These are phyloP conservation scores for Heliconius eleuchia DNA, from an alignment of 1,140 invertebrate genomes.

Conservation along the genomic window DNA sequence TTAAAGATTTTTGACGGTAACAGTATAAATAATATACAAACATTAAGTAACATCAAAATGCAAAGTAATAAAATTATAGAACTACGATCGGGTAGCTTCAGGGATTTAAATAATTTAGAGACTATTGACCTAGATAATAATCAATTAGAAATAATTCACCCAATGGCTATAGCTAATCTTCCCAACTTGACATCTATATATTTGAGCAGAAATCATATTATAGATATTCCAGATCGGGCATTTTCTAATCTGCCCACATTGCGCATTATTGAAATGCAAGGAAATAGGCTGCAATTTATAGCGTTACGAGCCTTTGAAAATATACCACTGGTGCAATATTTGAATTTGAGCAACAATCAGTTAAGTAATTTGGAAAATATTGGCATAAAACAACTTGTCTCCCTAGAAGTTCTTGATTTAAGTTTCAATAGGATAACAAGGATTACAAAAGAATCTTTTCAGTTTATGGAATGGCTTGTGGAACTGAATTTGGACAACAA, in stretches of 20 bases:
- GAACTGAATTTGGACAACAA: constrained; percentile 91
- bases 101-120: constrained; percentile 86
- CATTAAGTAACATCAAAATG: constrained; percentile 85
- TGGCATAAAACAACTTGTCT: constrained; percentile 86
- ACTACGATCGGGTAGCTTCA: constrained; percentile 87
- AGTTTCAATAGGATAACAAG: constrained; percentile 89
- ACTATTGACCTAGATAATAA: constrained; percentile 91
- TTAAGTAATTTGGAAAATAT: constrained; percentile 86
- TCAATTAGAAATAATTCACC: constrained; percentile 88
- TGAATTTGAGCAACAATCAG: constrained; percentile 92
- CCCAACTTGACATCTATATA: constrained; percentile 89
- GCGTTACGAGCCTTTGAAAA: constrained; percentile 89
- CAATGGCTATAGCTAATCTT: constrained; percentile 88
- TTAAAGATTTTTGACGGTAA: constrained; percentile 86
- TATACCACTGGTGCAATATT: constrained; percentile 88
- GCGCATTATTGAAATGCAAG: constrained; percentile 89
- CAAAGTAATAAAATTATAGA: constrained; percentile 89
- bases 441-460: constrained; percentile 84
- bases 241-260: constrained; percentile 90
- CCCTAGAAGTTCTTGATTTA: constrained; percentile 90
- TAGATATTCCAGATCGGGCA: constrained; percentile 86
- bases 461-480: constrained; percentile 91
- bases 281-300: constrained; percentile 88
- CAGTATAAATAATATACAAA: constrained; percentile 85
- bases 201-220: constrained; percentile 88